Base-by-base conservation (phyloP, 2,113 vertebrate species). In the Myocastor coypus region DNA sequence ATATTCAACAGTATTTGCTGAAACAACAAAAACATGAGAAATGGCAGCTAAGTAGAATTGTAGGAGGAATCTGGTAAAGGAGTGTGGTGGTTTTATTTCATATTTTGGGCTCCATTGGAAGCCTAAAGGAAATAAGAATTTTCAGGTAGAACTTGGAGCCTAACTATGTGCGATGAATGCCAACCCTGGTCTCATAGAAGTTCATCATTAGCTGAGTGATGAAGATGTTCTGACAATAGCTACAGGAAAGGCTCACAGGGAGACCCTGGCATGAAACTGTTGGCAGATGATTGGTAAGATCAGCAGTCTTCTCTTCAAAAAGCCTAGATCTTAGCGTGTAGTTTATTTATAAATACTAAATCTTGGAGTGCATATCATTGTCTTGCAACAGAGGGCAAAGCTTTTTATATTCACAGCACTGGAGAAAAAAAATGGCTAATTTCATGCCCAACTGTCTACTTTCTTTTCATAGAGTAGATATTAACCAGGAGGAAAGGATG, bases 381-480 rank as follows among this genome's bases (percentile, higher is more conserved):
- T 66, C 63, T 83, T 66, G 7, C 42, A 86, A 78, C 14, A 71
- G 32, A 87, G 28, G 52, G 24, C 1, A 63, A 59, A 71, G 68
- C 8, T 19, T 89, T 94, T 94, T 16, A n/a, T 87, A 87, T 16
- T 83, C 4, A 94, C 61, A 92, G 24, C 7, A 46, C 28, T 87
- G n/a, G 20, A 40, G 24, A 78, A 28, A 95, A 96, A 78, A 14
- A 28, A 73, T 89, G 61, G 63, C 7, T 87, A 93, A 94, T 96
- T 91, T 24, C 11, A 78, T 68, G 81, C 63, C 80, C 30, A 42
- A 71, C 37, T 40, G 7, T 94, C 42, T 83, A 34, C 68, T 68
- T 94, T 30, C 91, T 93, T 94, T 22, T 89, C 11, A 42, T 63
- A 40, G 52, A 89, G 61, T 89, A 4, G 32, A 93, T 85, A 86